Base-by-base conservation (phyloP, 2,113 vertebrate species). In the Ameiurus melas region DNA sequence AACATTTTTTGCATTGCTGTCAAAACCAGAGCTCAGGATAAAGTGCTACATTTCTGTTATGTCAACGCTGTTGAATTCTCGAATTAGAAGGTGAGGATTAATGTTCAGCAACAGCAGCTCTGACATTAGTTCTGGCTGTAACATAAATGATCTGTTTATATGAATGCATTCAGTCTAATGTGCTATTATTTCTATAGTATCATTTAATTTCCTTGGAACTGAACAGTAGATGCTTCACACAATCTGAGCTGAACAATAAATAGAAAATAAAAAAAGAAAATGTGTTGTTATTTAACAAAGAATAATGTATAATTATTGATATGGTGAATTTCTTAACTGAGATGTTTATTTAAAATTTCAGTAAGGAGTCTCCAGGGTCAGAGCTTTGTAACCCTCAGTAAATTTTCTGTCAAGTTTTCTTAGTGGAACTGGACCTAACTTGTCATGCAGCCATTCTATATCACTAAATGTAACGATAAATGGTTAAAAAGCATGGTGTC, bases 21-120 rank as follows among this genome's bases (percentile, higher is more conserved):
- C 17, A 60, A 73, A 73, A 55, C 47, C 53, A 79, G 57, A 79
- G 51, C 17, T 62, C 27, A 64, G 43, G 58, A 66, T 20, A 78
- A 30, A 64, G n/a, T 20, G 3, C 22, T 47, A 17, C 25, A 47
- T 66, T 25, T 64, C 58, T 47, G 22, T 64, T 60, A 27, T 60
- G 58, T 39, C 33, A 83, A 19, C 5, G 1, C 36, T 66, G 12
- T n/a, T 83, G 78, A 87, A 85, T 92, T 91, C 91, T 89, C 90
- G 60, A 89, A 64, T 47, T 47, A 66, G 25, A 53, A 55, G 43
- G 3, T 81, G n/a, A 36, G 58, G 22, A 83, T 62, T 27, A 0
- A 82, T 82, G 58, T 27, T 39, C 22, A 7, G 27, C 51, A 25
- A 27, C 33, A 25, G 33, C 20, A 62, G 33, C 36, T 62, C 20